Base-by-base conservation (phyloP, 2,113 vertebrate genomes). In the Albula glossodonta region DNA sequence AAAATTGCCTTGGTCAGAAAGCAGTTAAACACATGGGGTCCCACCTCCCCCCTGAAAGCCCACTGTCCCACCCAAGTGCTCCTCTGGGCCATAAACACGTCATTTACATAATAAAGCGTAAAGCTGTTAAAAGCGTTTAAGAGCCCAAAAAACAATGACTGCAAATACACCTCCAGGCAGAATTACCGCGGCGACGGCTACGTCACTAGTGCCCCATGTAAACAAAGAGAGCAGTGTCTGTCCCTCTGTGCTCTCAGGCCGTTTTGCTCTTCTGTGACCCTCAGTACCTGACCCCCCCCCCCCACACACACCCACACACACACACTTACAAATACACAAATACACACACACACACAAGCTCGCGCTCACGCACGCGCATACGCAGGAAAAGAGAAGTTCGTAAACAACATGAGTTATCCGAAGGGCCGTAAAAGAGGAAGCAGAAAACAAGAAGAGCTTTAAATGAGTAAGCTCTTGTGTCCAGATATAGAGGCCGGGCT, bases 401-500 rank as follows among this genome's bases (percentile, higher is more conserved):
- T 77, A 56, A 74, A 53, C 25, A 48, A 10, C 51, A 51, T 31
- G 19, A 78, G 63, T 83, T 78, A 78, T 17, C 4, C 9, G 19
- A 41, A n/a, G 50, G 17, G 31, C 41, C 52, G 5, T 2, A 19
- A 41, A 86, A 60, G 81, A 56, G 81, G 81, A 86, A 86, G 48
- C 51, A 25, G 15, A 49, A 22, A 86, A 41, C 15, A 11, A 25
- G 17, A 31, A 60, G 2, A n/a, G 51, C 9, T 86, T 78, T n/a
- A 17, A 50, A 3, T 19, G 77, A 85, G n/a, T 85, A 49, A 63
- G 53, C 83, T 12, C 51, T 11, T 2, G 13, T 80, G 74, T 77
- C 66, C 70, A 83, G 25, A 86, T 83, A 49, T 78, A 83, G 60
- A 22, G 81, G 51, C 70, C 13, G 6, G 25, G 17, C 31, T 41